These are phyloP conservation scores for Dione vanillae DNA, from an alignment of 2,888 invertebrate genomes.

Conservation along the genomic window DNA sequence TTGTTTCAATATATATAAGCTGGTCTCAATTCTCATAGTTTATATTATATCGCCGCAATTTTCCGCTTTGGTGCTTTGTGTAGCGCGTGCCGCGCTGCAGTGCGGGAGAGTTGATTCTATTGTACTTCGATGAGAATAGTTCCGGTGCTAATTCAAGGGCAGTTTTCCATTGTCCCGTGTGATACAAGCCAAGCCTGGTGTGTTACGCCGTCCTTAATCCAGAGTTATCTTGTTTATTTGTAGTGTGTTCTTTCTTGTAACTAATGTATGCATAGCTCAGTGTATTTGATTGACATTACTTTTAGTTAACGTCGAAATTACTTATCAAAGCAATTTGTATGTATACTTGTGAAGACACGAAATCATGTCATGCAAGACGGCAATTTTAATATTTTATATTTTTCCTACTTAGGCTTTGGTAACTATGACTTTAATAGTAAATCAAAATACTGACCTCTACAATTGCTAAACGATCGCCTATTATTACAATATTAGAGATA, in stretches of 20 bases:
- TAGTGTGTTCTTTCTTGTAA: not conserved
- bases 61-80: conserved; percentile 53
- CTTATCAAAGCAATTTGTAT: conserved; percentile 28
- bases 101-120: conserved; percentile 75
- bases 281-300: conserved; percentile 2
- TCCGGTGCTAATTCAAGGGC: conserved; percentile 81
- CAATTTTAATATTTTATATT: conserved; percentile 31
- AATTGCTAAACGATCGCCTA: not conserved
- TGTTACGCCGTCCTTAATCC: conserved; percentile 47
- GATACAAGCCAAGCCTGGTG: conserved; percentile 53
- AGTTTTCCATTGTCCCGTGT: conserved; percentile 62
- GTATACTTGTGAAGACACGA: conserved; percentile 21
- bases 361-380: conserved; percentile 41
- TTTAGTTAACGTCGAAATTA: conserved; percentile 19
- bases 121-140: conserved; percentile 75
- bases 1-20: conserved; percentile 3
- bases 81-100: conserved; percentile 66
- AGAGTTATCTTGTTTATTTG: conserved; percentile 41
- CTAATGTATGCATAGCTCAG: not conserved
- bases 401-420: not conserved
- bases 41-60: conserved; percentile 43
- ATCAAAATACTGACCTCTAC: not conserved
- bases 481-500: too few relatives aligned
- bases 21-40: not conserved
- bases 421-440: not conserved